A percentile compares a stretch with the other conserved stretches of the same genome.
Conservation (phyloP, 2,113 vertebrate genomes). For the Rhadina sibilatrix region DNA sequence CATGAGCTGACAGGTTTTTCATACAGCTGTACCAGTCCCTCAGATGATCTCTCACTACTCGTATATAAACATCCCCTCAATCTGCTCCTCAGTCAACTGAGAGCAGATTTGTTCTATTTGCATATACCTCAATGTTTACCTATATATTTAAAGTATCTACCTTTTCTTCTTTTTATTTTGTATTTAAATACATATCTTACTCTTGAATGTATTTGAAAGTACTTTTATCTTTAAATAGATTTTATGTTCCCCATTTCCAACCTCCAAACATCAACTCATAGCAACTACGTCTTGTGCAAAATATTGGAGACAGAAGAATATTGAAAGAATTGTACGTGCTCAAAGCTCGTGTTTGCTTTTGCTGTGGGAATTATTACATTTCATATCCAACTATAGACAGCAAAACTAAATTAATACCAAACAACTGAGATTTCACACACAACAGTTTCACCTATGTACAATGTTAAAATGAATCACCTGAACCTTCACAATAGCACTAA, state of each 20-base stretch:
- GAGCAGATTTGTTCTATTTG: not conserved
- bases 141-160: not conserved
- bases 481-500: not conserved
- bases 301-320: not conserved
- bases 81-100: not conserved
- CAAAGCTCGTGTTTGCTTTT: not conserved
- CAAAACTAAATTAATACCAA: not conserved
- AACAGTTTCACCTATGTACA: not conserved
- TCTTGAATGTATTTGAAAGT: not conserved
- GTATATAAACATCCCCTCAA: not conserved
- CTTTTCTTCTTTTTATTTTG: not conserved
- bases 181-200: not conserved
- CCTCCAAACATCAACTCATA: not conserved
- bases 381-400: not conserved
- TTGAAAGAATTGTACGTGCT: not conserved
- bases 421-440: not conserved
- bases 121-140: not conserved
- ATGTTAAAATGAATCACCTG: not conserved
- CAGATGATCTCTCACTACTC: not conserved
- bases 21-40: not conserved
- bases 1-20: not conserved
- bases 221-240: not conserved
- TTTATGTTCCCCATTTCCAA: not conserved
- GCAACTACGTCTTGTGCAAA: not conserved
- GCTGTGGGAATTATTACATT: not conserved